phyloP scores from a whole-genome alignment of 2,113 vertebrate genomes.

The Erythrocercus mccallii region DNA sequence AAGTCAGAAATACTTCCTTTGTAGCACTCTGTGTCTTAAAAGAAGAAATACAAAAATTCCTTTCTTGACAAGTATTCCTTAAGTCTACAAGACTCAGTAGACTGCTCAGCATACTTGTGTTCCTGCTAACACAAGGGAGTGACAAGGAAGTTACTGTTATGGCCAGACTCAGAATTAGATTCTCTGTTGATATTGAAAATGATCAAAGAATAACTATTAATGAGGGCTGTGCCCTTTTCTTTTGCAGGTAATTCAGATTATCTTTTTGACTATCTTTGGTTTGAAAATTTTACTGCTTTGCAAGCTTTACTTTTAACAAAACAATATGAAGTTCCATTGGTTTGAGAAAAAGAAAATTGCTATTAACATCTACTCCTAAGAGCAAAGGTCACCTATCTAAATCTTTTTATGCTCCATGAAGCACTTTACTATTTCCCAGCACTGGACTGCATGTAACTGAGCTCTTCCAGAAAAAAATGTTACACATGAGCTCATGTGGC shows the following conservation, averaged over 20 bases:
- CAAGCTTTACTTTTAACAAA: neutral
- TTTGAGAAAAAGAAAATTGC: neutral
- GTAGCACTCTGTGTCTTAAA: neutral
- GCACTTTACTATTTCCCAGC: neutral
- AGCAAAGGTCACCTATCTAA: neutral
- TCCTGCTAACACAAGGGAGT: neutral
- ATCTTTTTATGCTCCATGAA: neutral
- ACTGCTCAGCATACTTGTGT: neutral
- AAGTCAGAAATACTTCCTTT: conserved; percentile 12
- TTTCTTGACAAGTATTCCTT: conserved; percentile 1
- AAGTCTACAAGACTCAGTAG: neutral
- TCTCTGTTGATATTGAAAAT: neutral
- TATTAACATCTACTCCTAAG: neutral
- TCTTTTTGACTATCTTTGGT: conserved; percentile 2
- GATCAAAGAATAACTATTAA: conserved; percentile 51
- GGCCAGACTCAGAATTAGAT: neutral
- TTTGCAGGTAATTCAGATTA: conserved; percentile 27
- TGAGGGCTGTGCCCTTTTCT: neutral
- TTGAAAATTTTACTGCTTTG: conserved; percentile 27
- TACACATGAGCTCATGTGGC: neutral
- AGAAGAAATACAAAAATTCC: neutral
- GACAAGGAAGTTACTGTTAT: neutral
- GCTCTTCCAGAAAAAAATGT: neutral
- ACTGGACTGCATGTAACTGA: neutral
- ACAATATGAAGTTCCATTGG: neutral